A percentile compares a stretch with the other conserved stretches of the same genome.
phyloP scores from a whole-genome alignment of 2,888 invertebrate genomes.

The Drosophila merina region DNA sequence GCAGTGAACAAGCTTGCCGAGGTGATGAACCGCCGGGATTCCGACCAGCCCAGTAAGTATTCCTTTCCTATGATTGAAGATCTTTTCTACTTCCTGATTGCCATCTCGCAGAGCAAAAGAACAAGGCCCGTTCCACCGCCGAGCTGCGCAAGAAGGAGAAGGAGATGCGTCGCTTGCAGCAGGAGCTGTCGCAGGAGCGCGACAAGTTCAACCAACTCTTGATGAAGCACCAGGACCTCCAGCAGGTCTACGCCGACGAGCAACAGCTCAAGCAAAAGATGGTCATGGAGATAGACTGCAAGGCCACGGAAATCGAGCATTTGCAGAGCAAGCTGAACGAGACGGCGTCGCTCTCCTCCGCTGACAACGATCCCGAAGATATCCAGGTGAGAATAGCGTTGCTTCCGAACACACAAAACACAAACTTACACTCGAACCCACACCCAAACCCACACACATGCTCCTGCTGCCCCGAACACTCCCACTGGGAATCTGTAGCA shows the following conservation, averaged over 20 bases:
- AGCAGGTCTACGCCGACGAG: constrained; percentile 93
- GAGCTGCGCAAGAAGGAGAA: constrained; percentile 95
- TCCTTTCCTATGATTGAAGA: not conserved
- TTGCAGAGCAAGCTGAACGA: constrained; percentile 94
- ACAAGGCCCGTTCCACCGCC: constrained; percentile 90
- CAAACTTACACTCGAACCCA: constrained; percentile 5
- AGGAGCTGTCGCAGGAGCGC: constrained; percentile 96
- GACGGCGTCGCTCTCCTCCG: constrained; percentile 95
- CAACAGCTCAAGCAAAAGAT: constrained; percentile 88
- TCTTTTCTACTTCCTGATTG: no score
- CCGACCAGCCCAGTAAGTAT: constrained; percentile 86
- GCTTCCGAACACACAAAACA: constrained; percentile 6
- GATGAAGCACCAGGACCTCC: constrained; percentile 92
- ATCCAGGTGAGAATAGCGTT: constrained; percentile 82
- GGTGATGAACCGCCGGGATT: constrained; percentile 96
- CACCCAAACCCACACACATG: constrained; percentile 25
- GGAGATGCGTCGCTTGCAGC: constrained; percentile 96
- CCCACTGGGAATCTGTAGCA: constrained; percentile 65
- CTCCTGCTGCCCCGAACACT: constrained; percentile 24
- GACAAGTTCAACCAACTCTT: constrained; percentile 96
- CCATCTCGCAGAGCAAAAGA: constrained; percentile 87
- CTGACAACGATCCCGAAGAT: constrained; percentile 93
- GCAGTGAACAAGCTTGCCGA: constrained; percentile 99
- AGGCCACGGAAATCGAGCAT: constrained; percentile 98
- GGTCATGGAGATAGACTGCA: constrained; percentile 98